A percentile compares a stretch with the other conserved stretches of the same genome.
These are phyloP conservation scores for Oenanthe melanoleuca DNA, from an alignment of 2,113 vertebrate genomes.

Conservation along the genomic window DNA sequence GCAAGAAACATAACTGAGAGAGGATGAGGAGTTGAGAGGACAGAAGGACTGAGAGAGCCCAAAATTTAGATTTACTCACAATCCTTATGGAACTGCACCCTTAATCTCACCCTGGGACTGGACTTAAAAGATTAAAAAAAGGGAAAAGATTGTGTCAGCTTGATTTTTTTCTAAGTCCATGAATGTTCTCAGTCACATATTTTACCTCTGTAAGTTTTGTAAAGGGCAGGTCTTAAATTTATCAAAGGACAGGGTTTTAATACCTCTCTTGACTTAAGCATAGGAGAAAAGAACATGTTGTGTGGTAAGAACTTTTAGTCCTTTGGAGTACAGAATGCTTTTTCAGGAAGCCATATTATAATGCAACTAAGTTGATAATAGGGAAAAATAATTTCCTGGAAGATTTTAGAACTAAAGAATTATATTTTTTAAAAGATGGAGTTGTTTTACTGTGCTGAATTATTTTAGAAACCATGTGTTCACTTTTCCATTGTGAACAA, in stretches of 20 bases:
- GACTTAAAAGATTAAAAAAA: not conserved
- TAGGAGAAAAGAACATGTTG: rapidly evolving
- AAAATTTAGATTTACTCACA: not conserved
- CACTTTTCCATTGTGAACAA: not conserved
- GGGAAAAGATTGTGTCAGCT: not conserved
- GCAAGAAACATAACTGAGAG: not conserved
- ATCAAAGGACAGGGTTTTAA: not conserved
- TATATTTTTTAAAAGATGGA: too few species aligned
- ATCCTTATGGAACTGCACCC: not conserved
- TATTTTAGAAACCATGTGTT: not conserved
- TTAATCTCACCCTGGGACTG: not conserved
- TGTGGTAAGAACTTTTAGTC: not conserved
- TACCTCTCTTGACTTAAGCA: not conserved
- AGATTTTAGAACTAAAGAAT: not conserved
- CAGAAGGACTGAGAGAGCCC: not conserved
- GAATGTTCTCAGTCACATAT: not conserved
- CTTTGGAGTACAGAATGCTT: not conserved
- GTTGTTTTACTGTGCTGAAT: not conserved
- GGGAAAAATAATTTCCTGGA: not conserved
- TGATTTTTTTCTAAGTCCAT: not conserved
- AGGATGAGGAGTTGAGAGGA: not conserved
- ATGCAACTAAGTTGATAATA: not conserved
- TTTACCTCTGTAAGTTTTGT: not conserved
- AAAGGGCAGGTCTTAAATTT: not conserved
- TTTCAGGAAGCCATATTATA: not conserved